Evolutionary conservation across 2,113 vertebrate species (phyloP).

Genomic region (Zapornia atra): DNA sequence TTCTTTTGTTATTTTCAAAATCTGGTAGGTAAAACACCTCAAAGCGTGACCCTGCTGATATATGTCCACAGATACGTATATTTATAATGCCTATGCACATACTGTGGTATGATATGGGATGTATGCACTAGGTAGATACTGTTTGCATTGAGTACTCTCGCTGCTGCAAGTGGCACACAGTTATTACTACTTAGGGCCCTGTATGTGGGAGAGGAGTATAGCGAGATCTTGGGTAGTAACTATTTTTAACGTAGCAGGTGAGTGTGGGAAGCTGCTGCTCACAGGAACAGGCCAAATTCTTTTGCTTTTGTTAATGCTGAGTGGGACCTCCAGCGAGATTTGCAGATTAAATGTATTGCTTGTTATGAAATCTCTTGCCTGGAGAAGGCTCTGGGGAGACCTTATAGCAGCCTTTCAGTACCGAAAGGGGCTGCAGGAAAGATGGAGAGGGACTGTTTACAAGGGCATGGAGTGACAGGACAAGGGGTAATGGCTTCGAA

Average conservation of each 20-base stretch:
- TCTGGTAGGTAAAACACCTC: not conserved
- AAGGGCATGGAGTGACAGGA: too few relatives aligned
- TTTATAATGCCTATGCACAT: not conserved
- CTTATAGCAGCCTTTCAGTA: too few relatives aligned
- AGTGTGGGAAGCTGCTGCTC: conserved; percentile 59
- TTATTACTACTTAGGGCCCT: not conserved
- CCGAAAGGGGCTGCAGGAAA: too few relatives aligned
- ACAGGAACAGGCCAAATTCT: conserved; percentile 32
- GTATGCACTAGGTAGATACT: not conserved
- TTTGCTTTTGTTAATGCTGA: conserved; percentile 57
- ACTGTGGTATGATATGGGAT: fast-evolving
- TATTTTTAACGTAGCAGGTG: conserved; percentile 61
- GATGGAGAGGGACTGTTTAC: too few relatives aligned
- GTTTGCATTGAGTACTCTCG: not conserved
- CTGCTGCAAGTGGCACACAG: conserved; percentile 3
- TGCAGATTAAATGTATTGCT: conserved; percentile 9
- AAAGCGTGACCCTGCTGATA: not conserved
- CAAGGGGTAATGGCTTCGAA: too few relatives aligned
- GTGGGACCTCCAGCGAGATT: not conserved
- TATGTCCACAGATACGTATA: not conserved
- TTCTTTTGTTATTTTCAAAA: not conserved
- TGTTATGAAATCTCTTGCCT: not conserved
- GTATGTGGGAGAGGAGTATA: conserved; percentile 20
- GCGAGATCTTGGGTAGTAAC: conserved; percentile 36
- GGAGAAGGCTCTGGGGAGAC: too few relatives aligned